Evolutionary conservation across 2,888 invertebrate genomes (phyloP).

Genomic region (Drosophila monieri): DNA sequence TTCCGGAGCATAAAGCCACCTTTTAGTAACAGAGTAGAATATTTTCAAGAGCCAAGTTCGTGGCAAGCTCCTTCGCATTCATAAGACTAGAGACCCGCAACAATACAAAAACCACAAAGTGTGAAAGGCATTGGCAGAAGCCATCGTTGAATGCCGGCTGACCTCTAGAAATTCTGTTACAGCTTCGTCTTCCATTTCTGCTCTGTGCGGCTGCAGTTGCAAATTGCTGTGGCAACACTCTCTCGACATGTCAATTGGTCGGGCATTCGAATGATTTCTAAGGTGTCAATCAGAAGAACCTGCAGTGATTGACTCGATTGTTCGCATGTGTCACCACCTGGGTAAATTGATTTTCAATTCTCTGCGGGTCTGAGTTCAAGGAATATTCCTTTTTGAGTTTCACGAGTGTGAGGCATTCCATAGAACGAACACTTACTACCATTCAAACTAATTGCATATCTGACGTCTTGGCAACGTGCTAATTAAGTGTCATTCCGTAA

Average conservation of each 20-base stretch:
- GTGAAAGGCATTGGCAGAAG: constrained; percentile 17
- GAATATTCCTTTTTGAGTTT: constrained; percentile 13
- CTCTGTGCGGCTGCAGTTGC: constrained; percentile 38
- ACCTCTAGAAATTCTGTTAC: constrained; percentile 10
- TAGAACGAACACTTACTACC: not conserved
- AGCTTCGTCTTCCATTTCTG: not conserved
- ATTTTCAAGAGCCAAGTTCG: not conserved
- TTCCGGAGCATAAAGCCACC: not conserved
- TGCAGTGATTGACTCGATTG: constrained; percentile 45
- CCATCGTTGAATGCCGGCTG: constrained; percentile 8
- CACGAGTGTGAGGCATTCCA: not conserved
- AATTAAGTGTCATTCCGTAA: constrained; percentile 26
- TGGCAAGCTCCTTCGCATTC: constrained; percentile 25
- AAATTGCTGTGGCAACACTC: constrained; percentile 43
- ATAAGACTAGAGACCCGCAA: constrained; percentile 25
- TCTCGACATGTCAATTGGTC: constrained; percentile 29
- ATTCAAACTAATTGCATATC: constrained; percentile 13
- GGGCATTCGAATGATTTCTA: constrained; percentile 20
- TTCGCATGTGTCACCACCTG: constrained; percentile 21
- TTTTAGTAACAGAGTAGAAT: not conserved
- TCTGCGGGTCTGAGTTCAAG: not conserved
- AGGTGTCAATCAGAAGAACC: constrained; percentile 41
- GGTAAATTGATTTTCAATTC: constrained; percentile 34
- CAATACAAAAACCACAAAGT: constrained; percentile 23
- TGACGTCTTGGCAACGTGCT: constrained; percentile 27